phyloP scores from a whole-genome alignment of 2,797 vertebrate species.

The Furcifer pardalis region DNA sequence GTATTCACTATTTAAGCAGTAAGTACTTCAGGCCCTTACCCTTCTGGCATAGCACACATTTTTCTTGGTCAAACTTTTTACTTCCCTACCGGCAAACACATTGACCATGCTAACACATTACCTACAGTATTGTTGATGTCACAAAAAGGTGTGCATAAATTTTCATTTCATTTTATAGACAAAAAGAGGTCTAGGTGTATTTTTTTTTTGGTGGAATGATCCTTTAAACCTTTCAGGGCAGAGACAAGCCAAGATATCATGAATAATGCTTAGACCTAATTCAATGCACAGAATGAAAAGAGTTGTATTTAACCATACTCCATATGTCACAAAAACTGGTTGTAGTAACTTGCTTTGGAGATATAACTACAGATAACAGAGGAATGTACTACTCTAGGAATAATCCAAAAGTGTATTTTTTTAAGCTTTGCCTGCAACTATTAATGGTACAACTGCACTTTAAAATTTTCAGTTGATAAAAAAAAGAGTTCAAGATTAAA shows the following conservation, averaged over 20 bases:
- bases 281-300: accelerated
- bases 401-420: background rate
- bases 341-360: background rate
- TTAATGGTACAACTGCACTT: background rate
- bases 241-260: slow-evolving; percentile 4
- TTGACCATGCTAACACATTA: too few species aligned
- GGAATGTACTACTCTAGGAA: background rate
- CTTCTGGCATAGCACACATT: too few species aligned
- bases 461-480: background rate
- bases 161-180: background rate
- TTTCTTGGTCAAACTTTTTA: background rate
- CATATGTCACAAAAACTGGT: background rate
- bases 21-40: background rate
- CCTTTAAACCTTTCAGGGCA: slow-evolving; percentile 6
- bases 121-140: too few species aligned
- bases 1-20: background rate
- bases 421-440: background rate
- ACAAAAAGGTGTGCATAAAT: background rate
- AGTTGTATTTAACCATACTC: background rate
- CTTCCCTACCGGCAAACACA: background rate
- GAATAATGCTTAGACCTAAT: background rate
- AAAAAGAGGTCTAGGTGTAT: background rate
- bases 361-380: background rate
- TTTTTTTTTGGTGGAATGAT: accelerated
- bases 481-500: background rate